These are phyloP conservation scores for Petromus typicus DNA, from an alignment of 2,113 vertebrate species.

Conservation along the genomic window DNA sequence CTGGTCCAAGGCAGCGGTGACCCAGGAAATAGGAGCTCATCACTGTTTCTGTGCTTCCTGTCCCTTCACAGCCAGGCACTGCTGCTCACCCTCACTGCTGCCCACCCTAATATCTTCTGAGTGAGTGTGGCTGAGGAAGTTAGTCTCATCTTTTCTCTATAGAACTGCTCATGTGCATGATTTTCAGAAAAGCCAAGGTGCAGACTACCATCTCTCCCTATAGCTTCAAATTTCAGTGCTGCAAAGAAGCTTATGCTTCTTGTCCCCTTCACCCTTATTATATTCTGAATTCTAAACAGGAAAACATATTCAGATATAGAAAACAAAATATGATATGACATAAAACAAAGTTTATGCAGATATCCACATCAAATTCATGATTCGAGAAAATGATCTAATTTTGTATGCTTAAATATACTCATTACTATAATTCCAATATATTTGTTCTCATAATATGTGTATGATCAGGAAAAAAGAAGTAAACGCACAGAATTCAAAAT, in stretches of 20 bases:
- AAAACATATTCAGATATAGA: background rate
- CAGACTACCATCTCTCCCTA: background rate
- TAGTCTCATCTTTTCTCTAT: background rate
- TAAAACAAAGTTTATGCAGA: background rate
- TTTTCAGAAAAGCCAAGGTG: background rate
- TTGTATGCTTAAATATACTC: background rate
- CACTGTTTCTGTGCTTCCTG: background rate
- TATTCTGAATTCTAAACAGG: background rate
- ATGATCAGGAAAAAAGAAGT: background rate
- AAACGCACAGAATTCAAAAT: background rate
- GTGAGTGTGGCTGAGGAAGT: background rate
- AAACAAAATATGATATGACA: background rate
- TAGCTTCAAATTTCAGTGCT: background rate
- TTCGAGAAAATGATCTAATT: background rate
- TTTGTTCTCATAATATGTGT: conserved; percentile 14
- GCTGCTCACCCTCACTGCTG: background rate
- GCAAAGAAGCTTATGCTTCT: background rate
- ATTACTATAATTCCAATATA: background rate
- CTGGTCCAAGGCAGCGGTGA: background rate
- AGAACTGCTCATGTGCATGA: background rate
- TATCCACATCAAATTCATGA: conserved; percentile 45
- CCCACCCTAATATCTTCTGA: background rate
- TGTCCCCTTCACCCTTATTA: background rate
- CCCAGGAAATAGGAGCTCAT: background rate
- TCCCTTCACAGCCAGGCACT: background rate